These are phyloP conservation scores for Sardina pilchardus DNA, from an alignment of 2,113 vertebrate genomes.

Conservation along the genomic window DNA sequence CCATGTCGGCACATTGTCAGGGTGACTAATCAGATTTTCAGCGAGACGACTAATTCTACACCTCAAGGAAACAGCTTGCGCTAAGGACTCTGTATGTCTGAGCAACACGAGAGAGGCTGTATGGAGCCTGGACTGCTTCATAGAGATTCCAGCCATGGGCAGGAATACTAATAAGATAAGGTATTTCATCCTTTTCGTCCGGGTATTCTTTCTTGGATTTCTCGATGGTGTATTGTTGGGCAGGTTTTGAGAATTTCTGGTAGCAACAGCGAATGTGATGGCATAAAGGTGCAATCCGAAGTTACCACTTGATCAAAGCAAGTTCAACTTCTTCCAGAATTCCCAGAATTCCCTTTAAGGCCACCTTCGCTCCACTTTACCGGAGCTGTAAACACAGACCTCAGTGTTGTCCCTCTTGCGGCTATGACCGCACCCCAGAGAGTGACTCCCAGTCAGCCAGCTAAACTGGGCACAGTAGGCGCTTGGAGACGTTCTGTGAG, in stretches of 20 bases:
- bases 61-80: conserved; percentile 72
- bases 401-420: neutral
- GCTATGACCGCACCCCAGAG: neutral
- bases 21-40: conserved; percentile 82
- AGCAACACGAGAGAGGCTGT: conserved; percentile 44
- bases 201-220: neutral
- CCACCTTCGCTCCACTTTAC: neutral
- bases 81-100: conserved; percentile 72
- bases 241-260: neutral
- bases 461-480: conserved; percentile 4
- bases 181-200: neutral
- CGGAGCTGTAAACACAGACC: neutral
- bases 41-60: conserved; percentile 72
- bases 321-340: neutral
- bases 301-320: neutral
- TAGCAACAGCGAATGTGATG: neutral
- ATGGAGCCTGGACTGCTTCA: conserved; percentile 18
- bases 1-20: conserved; percentile 78
- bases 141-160: neutral
- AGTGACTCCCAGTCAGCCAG: neutral
- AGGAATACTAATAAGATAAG: conserved; percentile 59
- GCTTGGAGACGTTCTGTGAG: conserved; percentile 27
- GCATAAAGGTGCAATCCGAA: neutral
- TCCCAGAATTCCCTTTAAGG: neutral
- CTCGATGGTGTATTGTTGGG: neutral